Evolutionary conservation across 2,888 invertebrate genomes (phyloP).

Genomic region (Nymphalis polychloros): DNA sequence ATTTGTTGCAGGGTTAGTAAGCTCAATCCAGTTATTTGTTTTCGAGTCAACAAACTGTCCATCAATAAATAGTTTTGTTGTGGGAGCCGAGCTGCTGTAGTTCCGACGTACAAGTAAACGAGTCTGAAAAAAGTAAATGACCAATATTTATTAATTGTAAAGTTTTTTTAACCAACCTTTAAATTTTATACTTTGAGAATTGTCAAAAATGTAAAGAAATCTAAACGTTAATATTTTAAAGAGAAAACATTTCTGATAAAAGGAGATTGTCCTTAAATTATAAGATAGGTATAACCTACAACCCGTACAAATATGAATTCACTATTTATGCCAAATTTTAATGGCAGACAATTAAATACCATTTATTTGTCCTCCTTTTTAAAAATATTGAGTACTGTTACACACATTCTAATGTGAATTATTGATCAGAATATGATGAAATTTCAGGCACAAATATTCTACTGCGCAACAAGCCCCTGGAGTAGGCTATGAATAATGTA

Average conservation of each 20-base stretch:
- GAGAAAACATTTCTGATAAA: too few relatives aligned
- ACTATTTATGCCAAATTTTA: not conserved
- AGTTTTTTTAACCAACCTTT: not conserved
- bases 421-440: conserved; percentile 51
- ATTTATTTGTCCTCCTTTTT: conserved; percentile 21
- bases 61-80: conserved; percentile 97
- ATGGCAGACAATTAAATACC: not conserved
- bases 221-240: too few relatives aligned
- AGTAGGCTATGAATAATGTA: conserved; percentile 58
- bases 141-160: too few relatives aligned
- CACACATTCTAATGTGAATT: conserved; percentile 50
- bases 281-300: too few relatives aligned
- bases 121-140: conserved; percentile 50
- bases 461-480: conserved; percentile 54
- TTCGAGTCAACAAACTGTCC: conserved; percentile 97
- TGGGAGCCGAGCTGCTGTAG: conserved; percentile 84
- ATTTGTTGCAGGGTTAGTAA: conserved; percentile 97
- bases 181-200: not conserved
- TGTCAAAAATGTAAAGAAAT: not conserved
- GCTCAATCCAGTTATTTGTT: conserved; percentile 95
- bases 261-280: not conserved
- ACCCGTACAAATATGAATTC: too few relatives aligned
- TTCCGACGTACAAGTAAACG: conserved; percentile 63
- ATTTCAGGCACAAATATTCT: conserved; percentile 50
- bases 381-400: conserved; percentile 31